A percentile compares a stretch with the other conserved stretches of the same genome.
phyloP scores from a whole-genome alignment of 1,140 invertebrate species.

The Zaprionus vittiger region DNA sequence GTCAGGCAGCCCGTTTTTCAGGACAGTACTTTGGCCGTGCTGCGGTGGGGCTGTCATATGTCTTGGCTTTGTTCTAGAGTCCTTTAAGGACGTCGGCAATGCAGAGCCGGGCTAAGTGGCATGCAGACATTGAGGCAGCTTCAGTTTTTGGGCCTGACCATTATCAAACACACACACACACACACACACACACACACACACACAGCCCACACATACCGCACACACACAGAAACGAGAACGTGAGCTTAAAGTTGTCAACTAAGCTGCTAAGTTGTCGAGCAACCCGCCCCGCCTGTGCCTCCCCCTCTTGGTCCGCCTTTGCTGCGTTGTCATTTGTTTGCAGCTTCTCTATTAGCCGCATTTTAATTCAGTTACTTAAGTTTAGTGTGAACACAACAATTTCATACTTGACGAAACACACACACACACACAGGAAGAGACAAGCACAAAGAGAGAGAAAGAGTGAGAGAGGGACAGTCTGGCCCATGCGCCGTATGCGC shows the following conservation, averaged over 20 bases:
- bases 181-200: background rate
- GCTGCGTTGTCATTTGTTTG: slow-evolving; percentile 63
- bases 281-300: background rate
- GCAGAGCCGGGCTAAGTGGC: slow-evolving; percentile 29
- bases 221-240: too few relatives aligned
- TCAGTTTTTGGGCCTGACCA: slow-evolving; percentile 28
- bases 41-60: slow-evolving; percentile 23
- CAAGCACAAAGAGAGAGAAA: slow-evolving; percentile 1
- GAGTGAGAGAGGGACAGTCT: background rate
- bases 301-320: background rate
- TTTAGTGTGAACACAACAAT: slow-evolving; percentile 83
- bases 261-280: slow-evolving; percentile 44
- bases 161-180: slow-evolving; percentile 22
- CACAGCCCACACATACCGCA: background rate
- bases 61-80: slow-evolving; percentile 19
- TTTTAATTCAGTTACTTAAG: slow-evolving; percentile 83
- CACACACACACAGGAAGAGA: slow-evolving; percentile 24
- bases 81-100: slow-evolving; percentile 17
- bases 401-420: slow-evolving; percentile 74
- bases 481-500: slow-evolving; percentile 43
- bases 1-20: background rate
- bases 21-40: background rate
- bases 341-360: slow-evolving; percentile 81
- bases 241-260: slow-evolving; percentile 50
- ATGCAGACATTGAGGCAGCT: slow-evolving; percentile 31